Base-by-base conservation (phyloP, 2,888 invertebrate species). In the Yponomeuta plumbellus region DNA sequence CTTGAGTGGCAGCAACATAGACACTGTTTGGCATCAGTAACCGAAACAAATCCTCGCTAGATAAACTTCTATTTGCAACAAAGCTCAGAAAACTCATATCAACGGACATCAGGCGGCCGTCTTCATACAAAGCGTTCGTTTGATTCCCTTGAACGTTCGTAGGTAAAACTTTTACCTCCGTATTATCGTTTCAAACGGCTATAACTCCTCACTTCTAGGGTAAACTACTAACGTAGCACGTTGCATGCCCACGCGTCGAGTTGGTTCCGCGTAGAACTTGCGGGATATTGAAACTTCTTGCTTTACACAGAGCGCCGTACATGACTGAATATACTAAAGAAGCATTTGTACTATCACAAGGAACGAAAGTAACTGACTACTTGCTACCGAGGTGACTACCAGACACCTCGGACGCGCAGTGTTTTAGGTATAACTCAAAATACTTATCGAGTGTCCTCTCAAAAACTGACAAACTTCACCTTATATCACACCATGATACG, bases 121-220 rank as follows among this genome's bases (percentile, higher is more conserved):
- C n/a, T 1, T 21, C 10, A 57, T 57, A 10, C 57, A 57, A 13
- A 13, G 59, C 59, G 21, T 59, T 23, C 59, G 59, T 23, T 59
- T 23, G 61, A 61, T 34, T 59, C 66, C 66, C 59, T 61, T 67
- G 44, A 17, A 64, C 64, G 52, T 63, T 52, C 23, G 64, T 61
- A 64, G 64, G 52, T 65, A 20, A 61, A 67, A 67, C 67, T 67
- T 62, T 52, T 57, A 26, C 58, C 56, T 23, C 68, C 0, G 59
- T 64, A 64, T 34, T 34, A 34, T 67, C 67, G 67, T 68, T 68
- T 67, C 44, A 61, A 66, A 67, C 64, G 66, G 61, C 61, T 56
- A 58, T 20, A 40, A 22, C 61, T 66, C n/a, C 40, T 13, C 62
- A 39, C 56, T 63, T 44, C 23, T 59, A 23, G 59, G 10, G 21